Base-by-base conservation (phyloP, 2,113 vertebrate species). In the Tragelaphus scriptus region DNA sequence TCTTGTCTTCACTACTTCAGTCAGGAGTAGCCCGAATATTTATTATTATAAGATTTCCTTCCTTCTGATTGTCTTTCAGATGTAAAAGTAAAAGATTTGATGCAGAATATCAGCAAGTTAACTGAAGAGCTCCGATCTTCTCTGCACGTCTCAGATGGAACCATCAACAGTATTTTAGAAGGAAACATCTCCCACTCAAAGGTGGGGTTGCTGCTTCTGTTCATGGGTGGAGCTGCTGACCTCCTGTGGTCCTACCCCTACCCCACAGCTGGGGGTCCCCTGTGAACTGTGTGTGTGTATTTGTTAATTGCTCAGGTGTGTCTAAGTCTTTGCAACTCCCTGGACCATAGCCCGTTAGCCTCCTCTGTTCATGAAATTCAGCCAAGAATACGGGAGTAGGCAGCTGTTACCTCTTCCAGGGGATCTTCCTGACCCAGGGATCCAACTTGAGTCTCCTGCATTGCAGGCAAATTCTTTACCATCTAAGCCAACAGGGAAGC, bases 51-150 rank as follows among this genome's bases (percentile, higher is more conserved):
- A 17, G 12, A 14, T 11, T 26, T 85, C 9, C 9, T 63, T 59
- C 28, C 80, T 85, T 90, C 81, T 90, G 44, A 7, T 88, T 65
- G 5, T 65, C 44, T 97, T 98, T 28, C 81, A 99, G 99, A 92
- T 6, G 1, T 98, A 14, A 98, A 96, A 94, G 47, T 99, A 51
- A 98, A 98, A 94, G 98, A 98, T 2, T 97, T 97, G 88, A 53
- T 98, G 71, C 65, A 89, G 94, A 99, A 98, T 44, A 2, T 86
- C 77, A 97, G 98, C 93, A 81, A 88, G 25, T 0, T 99, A 40
- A 97, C 80, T 3, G 7, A 96, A 6, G 98, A 98, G 0, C 94
- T 99, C 7, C 88, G 2, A 3, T 96, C 98, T 88, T 98, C 96
- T 13, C 26, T 96, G 49, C 98, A 44, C 71, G 17, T 99, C 93